phyloP scores from a whole-genome alignment of 2,113 vertebrate genomes.

The Psettodes erumei region DNA sequence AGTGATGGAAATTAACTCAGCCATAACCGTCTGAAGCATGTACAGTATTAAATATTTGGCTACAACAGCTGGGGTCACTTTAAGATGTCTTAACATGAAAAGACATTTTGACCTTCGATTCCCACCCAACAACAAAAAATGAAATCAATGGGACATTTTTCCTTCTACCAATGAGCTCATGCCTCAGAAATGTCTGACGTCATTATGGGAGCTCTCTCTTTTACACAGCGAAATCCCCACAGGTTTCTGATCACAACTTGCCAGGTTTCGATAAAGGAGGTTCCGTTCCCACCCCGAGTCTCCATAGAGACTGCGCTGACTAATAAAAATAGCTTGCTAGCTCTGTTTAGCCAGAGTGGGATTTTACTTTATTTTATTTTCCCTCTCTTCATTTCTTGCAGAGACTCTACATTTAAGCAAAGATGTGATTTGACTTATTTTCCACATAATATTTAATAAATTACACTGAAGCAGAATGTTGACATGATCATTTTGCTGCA shows the following conservation, averaged over 20 bases:
- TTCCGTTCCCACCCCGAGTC: constrained; percentile 79
- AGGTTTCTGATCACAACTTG: constrained; percentile 76
- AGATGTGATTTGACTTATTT: constrained; percentile 1
- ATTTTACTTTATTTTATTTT: constrained; percentile 51
- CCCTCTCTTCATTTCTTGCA: constrained; percentile 36
- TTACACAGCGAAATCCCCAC: constrained; percentile 68
- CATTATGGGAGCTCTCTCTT: constrained; percentile 68
- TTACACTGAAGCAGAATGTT: constrained; percentile 14
- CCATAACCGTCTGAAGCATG: constrained; percentile 5
- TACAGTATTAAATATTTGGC: not conserved
- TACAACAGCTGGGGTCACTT: constrained; percentile 25
- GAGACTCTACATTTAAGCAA: not conserved
- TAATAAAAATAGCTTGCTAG: constrained; percentile 80
- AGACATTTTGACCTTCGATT: constrained; percentile 35
- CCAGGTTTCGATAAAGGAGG: constrained; percentile 82
- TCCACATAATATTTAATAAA: not conserved
- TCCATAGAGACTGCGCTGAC: constrained; percentile 80
- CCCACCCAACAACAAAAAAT: constrained; percentile 43
- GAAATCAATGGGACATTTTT: constrained; percentile 52
- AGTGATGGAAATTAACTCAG: constrained; percentile 23
- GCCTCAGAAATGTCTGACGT: constrained; percentile 61
- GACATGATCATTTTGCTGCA: constrained; percentile 10
- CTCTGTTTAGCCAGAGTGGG: constrained; percentile 65
- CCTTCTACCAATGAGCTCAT: constrained; percentile 63
- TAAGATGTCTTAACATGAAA: constrained; percentile 17